A percentile compares a stretch with the other conserved stretches of the same genome.
These are phyloP conservation scores for Lipophrys pholis DNA, from an alignment of 2,113 vertebrate species.

Conservation along the genomic window DNA sequence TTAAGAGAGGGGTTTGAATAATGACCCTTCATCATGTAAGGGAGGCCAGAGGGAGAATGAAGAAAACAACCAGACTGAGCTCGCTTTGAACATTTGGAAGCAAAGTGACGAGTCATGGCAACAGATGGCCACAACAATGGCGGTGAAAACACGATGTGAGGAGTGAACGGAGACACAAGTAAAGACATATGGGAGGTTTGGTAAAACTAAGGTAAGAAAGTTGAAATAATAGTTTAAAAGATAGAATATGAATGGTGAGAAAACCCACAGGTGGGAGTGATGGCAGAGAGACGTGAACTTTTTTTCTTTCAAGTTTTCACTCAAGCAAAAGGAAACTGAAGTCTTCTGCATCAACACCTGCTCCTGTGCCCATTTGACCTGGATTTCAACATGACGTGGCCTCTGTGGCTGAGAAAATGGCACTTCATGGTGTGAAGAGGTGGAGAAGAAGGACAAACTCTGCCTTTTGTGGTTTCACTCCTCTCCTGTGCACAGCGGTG, in stretches of 20 bases:
- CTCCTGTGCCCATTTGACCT: conserved; percentile 7
- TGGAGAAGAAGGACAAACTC: conserved; percentile 24
- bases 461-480: conserved; percentile 44
- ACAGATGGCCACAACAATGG: conserved; percentile 66
- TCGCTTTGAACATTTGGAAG: conserved; percentile 75
- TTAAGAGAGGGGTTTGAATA: conserved; percentile 82
- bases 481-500: conserved; percentile 52
- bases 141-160: conserved; percentile 8
- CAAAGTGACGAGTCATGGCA: conserved; percentile 59
- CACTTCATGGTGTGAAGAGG: conserved; percentile 15
- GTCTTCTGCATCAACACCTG: conserved; percentile 4
- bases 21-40: conserved; percentile 81
- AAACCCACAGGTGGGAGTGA: background rate
- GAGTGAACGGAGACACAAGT: conserved; percentile 22
- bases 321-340: background rate
- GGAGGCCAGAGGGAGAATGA: conserved; percentile 58
- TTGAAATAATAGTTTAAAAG: too few species aligned
- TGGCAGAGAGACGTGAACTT: background rate
- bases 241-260: too few species aligned
- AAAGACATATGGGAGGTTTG: background rate
- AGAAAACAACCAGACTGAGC: conserved; percentile 63
- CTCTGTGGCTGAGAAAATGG: conserved; percentile 26
- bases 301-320: too few species aligned
- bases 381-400: conserved; percentile 21
- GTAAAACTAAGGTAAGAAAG: background rate